Base-by-base conservation (phyloP, 2,888 invertebrate species). In the Cephus sareptanus region DNA sequence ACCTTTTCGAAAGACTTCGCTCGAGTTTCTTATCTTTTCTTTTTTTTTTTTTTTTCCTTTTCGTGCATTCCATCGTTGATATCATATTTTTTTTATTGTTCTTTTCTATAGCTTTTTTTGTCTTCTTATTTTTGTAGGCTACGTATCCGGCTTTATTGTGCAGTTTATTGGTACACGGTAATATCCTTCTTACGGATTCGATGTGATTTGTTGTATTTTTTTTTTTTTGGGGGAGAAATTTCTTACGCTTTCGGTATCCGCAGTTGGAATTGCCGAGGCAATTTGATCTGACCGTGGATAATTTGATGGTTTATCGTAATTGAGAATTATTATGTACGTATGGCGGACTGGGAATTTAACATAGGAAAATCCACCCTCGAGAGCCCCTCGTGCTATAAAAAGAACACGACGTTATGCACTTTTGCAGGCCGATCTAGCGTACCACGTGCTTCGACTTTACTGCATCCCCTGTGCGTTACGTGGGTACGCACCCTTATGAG, bases 371-470 rank as follows among this genome's bases (percentile, higher is more conserved):
- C 12, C 12, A 34, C 71, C 71, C 71, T 31, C 15, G 71, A 3
- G 71, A 33, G 0, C 1, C 33, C 31, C 23, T 31, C 31, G 71
- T 2, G 13, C 31, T 71, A 31, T 71, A 1, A 34, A 33, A 71
- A 0, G 13, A 2, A 6, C 71, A 12, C 56, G 40, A 56, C 2
- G 23, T 9, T 23, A 23, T 56, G 56, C 56, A 71, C 71, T 68
- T 13, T 13, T 34, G 79, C 70, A 23, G 75, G 76, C 79, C 77
- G 76, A 83, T 84, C 80, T 81, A 81, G 82, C 3, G 35, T 83
- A 83, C 79, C 83, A 78, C 79, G 77, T 40, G 80, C 75, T 75
- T 75, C 71, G 76, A 81, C 80, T 85, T 82, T 78, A 82, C 80
- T 80, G 79, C 74, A 71, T 11, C 56, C 56, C 69, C 9, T 31